These are phyloP conservation scores for Mesocricetus auratus DNA, from an alignment of 2,113 vertebrate genomes.

Conservation along the genomic window DNA sequence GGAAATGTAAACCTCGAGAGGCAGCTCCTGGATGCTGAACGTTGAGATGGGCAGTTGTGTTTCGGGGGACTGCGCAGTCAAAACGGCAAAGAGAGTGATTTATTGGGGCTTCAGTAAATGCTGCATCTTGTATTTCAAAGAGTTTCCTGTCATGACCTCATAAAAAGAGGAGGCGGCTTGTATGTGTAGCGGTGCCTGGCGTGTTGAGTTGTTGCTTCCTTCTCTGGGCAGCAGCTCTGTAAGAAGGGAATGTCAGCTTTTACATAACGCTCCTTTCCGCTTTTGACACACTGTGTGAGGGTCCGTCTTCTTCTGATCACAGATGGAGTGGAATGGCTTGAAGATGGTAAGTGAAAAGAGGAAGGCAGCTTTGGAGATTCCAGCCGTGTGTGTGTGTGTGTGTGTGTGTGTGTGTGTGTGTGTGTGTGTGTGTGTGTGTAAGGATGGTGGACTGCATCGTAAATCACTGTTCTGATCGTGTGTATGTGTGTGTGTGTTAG, in stretches of 20 bases:
- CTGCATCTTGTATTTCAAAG: conserved; percentile 92
- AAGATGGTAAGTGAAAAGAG: conserved; percentile 97
- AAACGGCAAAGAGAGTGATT: conserved; percentile 92
- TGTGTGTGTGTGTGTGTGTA: conserved; percentile 74
- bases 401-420: conserved; percentile 74
- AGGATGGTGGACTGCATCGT: conserved; percentile 71
- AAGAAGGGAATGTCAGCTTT: conserved; percentile 98
- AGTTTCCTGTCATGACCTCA: conserved; percentile 97
- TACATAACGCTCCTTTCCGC: conserved; percentile 93
- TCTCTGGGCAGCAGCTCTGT: conserved; percentile 96
- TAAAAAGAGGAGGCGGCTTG: conserved; percentile 98
- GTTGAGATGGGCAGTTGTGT: conserved; percentile 80
- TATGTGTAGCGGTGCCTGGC: conserved; percentile 94
- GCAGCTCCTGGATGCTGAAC: conserved; percentile 74
- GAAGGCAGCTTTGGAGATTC: conserved; percentile 80
- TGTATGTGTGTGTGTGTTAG: conserved; percentile 65
- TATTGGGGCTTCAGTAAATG: conserved; percentile 94
- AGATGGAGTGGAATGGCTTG: conserved; percentile 99
- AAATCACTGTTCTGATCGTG: conserved; percentile 77
- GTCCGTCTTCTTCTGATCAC: conserved; percentile 95
- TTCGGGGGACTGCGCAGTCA: conserved; percentile 87
- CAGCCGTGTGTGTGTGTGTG: conserved; percentile 75
- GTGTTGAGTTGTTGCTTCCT: conserved; percentile 95
- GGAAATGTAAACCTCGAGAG: conserved; percentile 78
- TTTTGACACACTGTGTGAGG: conserved; percentile 92